These are phyloP conservation scores for Ametastegia equiseti DNA, from an alignment of 2,888 invertebrate genomes.

Conservation along the genomic window DNA sequence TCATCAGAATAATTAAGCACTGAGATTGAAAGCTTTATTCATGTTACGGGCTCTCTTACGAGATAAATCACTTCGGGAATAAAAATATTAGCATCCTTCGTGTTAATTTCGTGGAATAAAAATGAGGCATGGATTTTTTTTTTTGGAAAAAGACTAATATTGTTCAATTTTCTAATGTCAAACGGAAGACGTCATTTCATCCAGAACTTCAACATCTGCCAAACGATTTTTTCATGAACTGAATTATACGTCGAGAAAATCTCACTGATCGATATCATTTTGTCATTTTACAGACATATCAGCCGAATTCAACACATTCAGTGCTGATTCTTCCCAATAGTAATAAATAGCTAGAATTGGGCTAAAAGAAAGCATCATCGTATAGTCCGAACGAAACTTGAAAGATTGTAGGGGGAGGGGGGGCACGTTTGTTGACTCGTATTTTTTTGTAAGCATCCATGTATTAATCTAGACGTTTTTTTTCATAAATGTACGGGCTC, in stretches of 20 bases:
- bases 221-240: not conserved
- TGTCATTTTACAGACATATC: not conserved
- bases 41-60: not conserved
- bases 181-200: not conserved
- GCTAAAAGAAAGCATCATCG: too few relatives aligned
- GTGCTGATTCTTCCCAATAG: too few relatives aligned
- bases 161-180: not conserved
- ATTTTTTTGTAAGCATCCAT: too few relatives aligned
- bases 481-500: too few relatives aligned
- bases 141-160: not conserved
- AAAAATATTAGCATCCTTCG: not conserved
- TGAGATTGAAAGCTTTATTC: not conserved
- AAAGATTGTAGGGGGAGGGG: too few relatives aligned
- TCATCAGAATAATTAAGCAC: too few relatives aligned
- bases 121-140: not conserved
- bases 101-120: not conserved
- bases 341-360: too few relatives aligned
- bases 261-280: constrained; percentile 21
- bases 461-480: too few relatives aligned
- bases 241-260: not conserved
- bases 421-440: too few relatives aligned
- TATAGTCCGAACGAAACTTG: too few relatives aligned
- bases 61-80: not conserved
- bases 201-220: not conserved
- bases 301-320: too few relatives aligned